These are phyloP conservation scores for Hemicordylus capensis DNA, from an alignment of 2,113 vertebrate genomes.

Conservation along the genomic window DNA sequence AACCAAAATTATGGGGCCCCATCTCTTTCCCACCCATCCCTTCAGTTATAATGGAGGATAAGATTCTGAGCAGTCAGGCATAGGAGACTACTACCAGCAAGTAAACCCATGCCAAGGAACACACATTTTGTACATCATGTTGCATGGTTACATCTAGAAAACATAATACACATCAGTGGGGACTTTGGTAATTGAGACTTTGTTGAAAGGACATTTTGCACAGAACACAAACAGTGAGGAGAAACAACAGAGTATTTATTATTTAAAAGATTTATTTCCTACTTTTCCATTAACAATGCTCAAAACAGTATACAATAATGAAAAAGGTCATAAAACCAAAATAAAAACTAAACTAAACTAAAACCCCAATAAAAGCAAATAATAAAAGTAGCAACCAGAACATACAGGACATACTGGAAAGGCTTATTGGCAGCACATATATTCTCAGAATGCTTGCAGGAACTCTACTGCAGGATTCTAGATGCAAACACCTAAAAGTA, in stretches of 20 bases:
- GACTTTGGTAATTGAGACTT: neutral
- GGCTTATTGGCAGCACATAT: neutral
- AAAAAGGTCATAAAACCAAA: neutral
- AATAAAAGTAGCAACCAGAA: too few species aligned
- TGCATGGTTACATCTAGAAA: neutral
- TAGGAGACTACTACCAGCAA: neutral
- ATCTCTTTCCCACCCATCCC: neutral
- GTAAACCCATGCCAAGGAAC: neutral
- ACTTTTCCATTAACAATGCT: neutral
- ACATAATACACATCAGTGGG: neutral
- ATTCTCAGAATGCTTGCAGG: neutral
- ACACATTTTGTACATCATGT: neutral
- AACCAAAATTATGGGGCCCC: neutral
- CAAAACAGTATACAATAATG: neutral
- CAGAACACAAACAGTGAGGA: neutral
- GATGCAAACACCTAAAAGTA: neutral
- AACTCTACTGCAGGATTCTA: neutral
- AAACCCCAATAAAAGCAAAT: neutral
- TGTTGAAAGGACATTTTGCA: neutral
- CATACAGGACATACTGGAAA: neutral
- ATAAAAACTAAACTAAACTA: neutral
- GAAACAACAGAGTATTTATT: neutral
- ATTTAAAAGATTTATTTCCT: neutral
- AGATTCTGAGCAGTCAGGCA: neutral
- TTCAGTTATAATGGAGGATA: neutral